Percentiles rank a stretch among this genome's conserved stretches.
These are phyloP conservation scores for Acronicta alni DNA, from an alignment of 2,888 invertebrate genomes.

Conservation along the genomic window DNA sequence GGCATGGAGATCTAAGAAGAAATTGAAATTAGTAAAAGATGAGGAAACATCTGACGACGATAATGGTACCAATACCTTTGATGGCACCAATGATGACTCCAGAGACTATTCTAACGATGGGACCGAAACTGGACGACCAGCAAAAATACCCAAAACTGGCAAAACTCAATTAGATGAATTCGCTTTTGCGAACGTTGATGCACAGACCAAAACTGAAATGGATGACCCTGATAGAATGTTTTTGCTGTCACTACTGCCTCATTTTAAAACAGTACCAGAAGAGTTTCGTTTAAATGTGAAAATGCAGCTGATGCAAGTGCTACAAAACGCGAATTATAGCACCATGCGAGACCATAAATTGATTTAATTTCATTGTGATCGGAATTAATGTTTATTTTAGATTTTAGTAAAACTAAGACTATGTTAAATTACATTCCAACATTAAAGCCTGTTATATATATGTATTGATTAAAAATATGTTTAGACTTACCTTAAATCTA, in stretches of 20 bases:
- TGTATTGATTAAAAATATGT: neutral
- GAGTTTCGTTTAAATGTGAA: constrained; percentile 77
- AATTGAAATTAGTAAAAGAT: constrained; percentile 66
- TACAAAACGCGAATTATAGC: constrained; percentile 76
- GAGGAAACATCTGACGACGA: constrained; percentile 74
- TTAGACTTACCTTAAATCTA: constrained; percentile 96
- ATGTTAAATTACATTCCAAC: constrained; percentile 48
- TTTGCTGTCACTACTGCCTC: constrained; percentile 79
- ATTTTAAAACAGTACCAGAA: constrained; percentile 81
- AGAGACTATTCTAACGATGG: constrained; percentile 62
- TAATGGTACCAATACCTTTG: constrained; percentile 54
- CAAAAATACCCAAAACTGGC: constrained; percentile 56
- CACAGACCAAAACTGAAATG: constrained; percentile 60
- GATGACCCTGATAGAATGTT: constrained; percentile 83
- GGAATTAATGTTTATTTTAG: constrained; percentile 6
- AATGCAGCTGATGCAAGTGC: constrained; percentile 83
- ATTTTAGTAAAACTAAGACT: constrained; percentile 23
- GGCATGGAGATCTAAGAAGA: constrained; percentile 72
- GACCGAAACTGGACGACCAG: constrained; percentile 37
- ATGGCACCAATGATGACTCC: constrained; percentile 59
- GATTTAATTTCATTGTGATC: constrained; percentile 44
- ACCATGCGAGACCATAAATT: constrained; percentile 67
- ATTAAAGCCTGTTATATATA: constrained; percentile 24
- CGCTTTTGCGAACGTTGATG: constrained; percentile 79
- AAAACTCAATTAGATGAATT: constrained; percentile 69